Evolutionary conservation across 2,888 invertebrate genomes (phyloP), one percentile per base, ranked within the genome.

Genomic region (Julus scanicus): DNA sequence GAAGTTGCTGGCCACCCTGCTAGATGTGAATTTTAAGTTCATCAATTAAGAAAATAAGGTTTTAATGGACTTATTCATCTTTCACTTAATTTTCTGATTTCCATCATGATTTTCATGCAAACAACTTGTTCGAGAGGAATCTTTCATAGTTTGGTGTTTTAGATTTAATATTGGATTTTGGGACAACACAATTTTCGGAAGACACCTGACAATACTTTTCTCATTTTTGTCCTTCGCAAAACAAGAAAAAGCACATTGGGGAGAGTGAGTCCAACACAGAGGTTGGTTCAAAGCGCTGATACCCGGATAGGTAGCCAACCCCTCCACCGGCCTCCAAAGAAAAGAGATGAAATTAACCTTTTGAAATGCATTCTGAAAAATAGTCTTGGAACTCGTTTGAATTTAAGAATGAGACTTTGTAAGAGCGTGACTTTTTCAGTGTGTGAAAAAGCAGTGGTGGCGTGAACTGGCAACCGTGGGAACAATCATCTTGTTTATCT

Each of bases 351-450:
- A 80, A 80, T 37, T 29, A 17, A 80, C 80, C 80, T 80, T 80
- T 80, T 80, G 80, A 80, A 80, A 80, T 37, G 80, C 13, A 80
- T 37, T 80, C 13, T 80, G 80, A 80, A 80, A 80, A 80, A 37
- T 29, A 20, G 11, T 80, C 80, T 20, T 80, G 80, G 13, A 80
- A 80, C 80, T 80, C 13, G 80, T 80, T 80, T 80, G 80, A 37
- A 80, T 80, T 80, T 80, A 37, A 37, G 80, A 37, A 80, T 20
- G 80, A 80, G 80, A 20, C 29, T 80, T 80, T 80, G 80, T 37
- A 80, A 2, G 80, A 80, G 80, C 80, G 80, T 80, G 80, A 80
- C 80, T 80, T 80, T 80, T 71, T n/a, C 80, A 80, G 80, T 80
- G 80, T 80, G 80, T 37, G 80, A 80, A 80, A 80, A 80, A 80